Evolutionary conservation across 2,888 invertebrate species (phyloP).

Genomic region (Pherbina coryleti): DNA sequence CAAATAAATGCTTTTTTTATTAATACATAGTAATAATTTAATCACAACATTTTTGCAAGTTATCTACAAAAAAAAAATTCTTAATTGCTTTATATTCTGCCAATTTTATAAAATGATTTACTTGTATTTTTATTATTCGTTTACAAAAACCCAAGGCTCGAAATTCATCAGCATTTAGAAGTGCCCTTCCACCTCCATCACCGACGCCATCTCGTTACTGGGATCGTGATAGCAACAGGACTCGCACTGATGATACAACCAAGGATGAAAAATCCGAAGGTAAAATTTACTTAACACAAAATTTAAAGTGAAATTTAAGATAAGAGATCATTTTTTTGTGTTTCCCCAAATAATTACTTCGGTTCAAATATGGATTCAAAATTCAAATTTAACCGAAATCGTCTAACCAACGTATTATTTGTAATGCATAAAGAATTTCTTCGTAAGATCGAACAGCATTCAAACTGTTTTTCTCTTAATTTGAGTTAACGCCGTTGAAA

Average conservation of each 20-base stretch:
- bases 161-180: slow-evolving; percentile 57
- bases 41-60: not conserved
- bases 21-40: no score
- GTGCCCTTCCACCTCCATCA: slow-evolving; percentile 66
- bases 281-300: slow-evolving; percentile 47
- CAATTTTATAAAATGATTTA: not conserved
- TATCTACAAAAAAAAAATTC: not conserved
- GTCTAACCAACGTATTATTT: no score
- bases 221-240: slow-evolving; percentile 63
- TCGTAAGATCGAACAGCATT: no score
- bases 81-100: not conserved
- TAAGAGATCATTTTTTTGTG: no score
- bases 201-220: slow-evolving; percentile 65
- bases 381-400: no score
- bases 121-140: not conserved
- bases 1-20: no score
- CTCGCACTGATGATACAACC: slow-evolving; percentile 54
- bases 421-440: no score
- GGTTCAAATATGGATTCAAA: no score
- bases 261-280: slow-evolving; percentile 66
- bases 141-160: slow-evolving; percentile 54
- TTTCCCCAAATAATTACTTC: no score
- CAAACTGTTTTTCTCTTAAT: no score
- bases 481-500: no score
- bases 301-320: not conserved